These are phyloP conservation scores for Drosophila mulleri DNA, from an alignment of 2,888 invertebrate species.

Conservation along the genomic window DNA sequence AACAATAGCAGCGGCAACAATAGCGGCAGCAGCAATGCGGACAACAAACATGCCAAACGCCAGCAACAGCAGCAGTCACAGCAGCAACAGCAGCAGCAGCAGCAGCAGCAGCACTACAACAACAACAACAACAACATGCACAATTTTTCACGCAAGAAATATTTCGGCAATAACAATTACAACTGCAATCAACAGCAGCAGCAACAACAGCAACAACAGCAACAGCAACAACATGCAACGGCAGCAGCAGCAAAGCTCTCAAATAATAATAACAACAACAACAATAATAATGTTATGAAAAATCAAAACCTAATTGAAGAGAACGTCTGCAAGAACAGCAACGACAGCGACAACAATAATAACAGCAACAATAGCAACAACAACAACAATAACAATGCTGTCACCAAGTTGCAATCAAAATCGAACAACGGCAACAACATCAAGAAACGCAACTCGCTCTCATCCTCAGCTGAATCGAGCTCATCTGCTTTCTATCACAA, in stretches of 20 bases:
- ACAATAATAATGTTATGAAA: conserved; percentile 54
- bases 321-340: conserved; percentile 26
- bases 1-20: conserved; percentile 40
- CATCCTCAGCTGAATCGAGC: conserved; percentile 54
- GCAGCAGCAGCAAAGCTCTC: conserved; percentile 34
- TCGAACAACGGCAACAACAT: conserved; percentile 22
- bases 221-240: conserved; percentile 22
- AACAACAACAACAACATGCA: conserved; percentile 37
- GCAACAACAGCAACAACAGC: conserved; percentile 29
- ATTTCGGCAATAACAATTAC: conserved; percentile 42
- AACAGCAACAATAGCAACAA: conserved; percentile 27
- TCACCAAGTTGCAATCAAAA: conserved; percentile 30
- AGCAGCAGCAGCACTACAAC: conserved; percentile 31
- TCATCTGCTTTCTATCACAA: conserved; percentile 54
- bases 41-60: conserved; percentile 48
- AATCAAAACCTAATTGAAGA: conserved; percentile 63
- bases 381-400: conserved; percentile 18
- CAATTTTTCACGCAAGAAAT: conserved; percentile 59
- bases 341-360: conserved; percentile 36
- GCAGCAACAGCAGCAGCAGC: conserved; percentile 27
- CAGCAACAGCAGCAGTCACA: conserved; percentile 33
- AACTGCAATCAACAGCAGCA: conserved; percentile 45
- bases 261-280: conserved; percentile 56
- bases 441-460: conserved; percentile 57
- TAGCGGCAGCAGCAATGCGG: conserved; percentile 9